These are phyloP conservation scores for Chiloscyllium punctatum DNA, from an alignment of 2,797 vertebrate species.

Conservation along the genomic window DNA sequence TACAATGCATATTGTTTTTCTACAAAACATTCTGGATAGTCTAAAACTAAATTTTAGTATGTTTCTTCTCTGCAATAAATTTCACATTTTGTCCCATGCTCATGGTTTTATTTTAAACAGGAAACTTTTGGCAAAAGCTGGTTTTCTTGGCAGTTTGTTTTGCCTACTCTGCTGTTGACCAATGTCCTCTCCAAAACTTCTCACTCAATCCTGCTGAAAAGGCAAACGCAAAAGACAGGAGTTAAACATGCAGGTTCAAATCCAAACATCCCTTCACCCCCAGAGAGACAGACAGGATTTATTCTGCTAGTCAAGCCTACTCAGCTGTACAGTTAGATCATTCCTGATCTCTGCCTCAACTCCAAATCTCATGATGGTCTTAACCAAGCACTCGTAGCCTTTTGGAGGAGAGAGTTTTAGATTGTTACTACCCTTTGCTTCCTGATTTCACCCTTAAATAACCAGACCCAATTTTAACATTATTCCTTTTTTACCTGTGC, in stretches of 20 bases:
- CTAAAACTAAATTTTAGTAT: background rate
- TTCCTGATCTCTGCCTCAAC: background rate
- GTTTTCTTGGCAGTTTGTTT: background rate
- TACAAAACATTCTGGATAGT: background rate
- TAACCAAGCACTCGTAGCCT: background rate
- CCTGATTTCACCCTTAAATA: background rate
- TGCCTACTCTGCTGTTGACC: background rate
- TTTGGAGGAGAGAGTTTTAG: background rate
- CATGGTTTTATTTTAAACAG: background rate
- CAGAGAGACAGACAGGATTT: background rate
- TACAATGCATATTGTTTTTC: background rate
- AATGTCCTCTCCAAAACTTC: background rate
- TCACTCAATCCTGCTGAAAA: background rate
- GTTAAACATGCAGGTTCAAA: background rate
- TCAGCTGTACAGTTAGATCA: background rate
- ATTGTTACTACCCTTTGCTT: background rate
- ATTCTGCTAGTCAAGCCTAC: background rate
- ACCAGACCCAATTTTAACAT: background rate
- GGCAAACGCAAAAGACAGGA: background rate
- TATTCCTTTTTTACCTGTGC: background rate
- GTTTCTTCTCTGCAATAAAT: background rate
- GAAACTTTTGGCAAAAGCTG: background rate
- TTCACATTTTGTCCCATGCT: background rate
- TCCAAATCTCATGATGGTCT: background rate
- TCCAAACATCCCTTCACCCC: background rate